These are phyloP conservation scores for Aphidius ervi DNA, from an alignment of 1,140 invertebrate genomes.

Conservation along the genomic window DNA sequence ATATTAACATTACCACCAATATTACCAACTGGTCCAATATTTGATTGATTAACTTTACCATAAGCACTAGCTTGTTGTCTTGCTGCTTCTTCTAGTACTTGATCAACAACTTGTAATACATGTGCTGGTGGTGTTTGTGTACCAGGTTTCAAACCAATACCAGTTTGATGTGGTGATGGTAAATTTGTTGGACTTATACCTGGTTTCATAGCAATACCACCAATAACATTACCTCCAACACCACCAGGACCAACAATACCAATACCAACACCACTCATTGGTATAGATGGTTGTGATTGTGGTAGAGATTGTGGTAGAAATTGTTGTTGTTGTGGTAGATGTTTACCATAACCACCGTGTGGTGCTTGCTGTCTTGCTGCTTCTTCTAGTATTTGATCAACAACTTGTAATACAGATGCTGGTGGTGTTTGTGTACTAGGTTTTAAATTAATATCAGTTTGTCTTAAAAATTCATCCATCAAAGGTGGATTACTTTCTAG, in stretches of 20 bases:
- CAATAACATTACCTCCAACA: constrained; percentile 22
- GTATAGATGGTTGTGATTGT: no score
- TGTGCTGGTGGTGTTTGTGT: constrained; percentile 74
- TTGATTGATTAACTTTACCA: constrained; percentile 66
- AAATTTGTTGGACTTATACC: constrained; percentile 47
- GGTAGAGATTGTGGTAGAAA: no score
- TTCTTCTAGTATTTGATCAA: constrained; percentile 88
- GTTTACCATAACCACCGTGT: constrained; percentile 63
- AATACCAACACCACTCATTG: no score
- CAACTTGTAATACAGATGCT: constrained; percentile 73
- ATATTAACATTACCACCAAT: no score
- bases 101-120: constrained; percentile 81
- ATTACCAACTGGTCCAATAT: constrained; percentile 31
- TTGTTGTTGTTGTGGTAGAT: background rate
- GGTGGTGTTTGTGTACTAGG: constrained; percentile 72
- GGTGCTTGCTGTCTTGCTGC: constrained; percentile 79
- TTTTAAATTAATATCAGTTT: constrained; percentile 61
- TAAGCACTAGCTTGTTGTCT: constrained; percentile 78
- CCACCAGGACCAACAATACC: no score
- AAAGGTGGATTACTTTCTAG: constrained; percentile 13
- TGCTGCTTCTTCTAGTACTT: constrained; percentile 89
- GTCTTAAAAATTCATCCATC: no score
- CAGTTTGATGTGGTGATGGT: constrained; percentile 57
- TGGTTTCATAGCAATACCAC: constrained; percentile 50
- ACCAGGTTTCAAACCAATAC: constrained; percentile 66